These are phyloP conservation scores for Tringa solitaria DNA, from an alignment of 2,113 vertebrate genomes.

Conservation along the genomic window DNA sequence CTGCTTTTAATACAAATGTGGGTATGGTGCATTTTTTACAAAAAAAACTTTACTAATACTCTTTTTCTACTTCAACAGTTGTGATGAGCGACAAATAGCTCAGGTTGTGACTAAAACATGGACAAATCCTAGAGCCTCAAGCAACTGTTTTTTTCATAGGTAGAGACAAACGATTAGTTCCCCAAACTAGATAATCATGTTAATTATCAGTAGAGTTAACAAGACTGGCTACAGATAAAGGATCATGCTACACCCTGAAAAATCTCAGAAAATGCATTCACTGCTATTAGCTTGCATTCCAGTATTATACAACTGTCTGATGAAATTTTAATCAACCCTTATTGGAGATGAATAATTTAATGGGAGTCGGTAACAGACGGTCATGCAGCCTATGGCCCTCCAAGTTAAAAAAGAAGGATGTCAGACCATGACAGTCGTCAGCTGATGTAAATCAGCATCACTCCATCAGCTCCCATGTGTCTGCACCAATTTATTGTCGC, in stretches of 20 bases:
- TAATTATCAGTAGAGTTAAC: neutral
- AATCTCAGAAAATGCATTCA: neutral
- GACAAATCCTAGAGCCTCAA: neutral
- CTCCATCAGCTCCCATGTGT: accelerated
- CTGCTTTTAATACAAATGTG: neutral
- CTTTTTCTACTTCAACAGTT: neutral
- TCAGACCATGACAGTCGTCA: neutral
- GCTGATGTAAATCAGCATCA: neutral
- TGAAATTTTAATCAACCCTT: constrained; percentile 47
- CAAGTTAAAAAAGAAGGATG: neutral
- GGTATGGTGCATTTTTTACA: neutral
- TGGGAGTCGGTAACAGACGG: neutral
- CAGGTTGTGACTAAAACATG: neutral
- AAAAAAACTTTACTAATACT: neutral
- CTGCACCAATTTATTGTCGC: neutral
- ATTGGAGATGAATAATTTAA: constrained; percentile 24
- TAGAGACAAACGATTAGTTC: neutral
- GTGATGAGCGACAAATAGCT: neutral
- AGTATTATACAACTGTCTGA: neutral
- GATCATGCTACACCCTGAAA: neutral
- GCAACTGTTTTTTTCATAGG: neutral
- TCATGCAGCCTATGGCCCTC: neutral
- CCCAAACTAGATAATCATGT: neutral
- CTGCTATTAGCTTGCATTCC: neutral
- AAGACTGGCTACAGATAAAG: neutral